Base-by-base conservation (phyloP, 2,113 vertebrate genomes). In the Casuarius casuarius region DNA sequence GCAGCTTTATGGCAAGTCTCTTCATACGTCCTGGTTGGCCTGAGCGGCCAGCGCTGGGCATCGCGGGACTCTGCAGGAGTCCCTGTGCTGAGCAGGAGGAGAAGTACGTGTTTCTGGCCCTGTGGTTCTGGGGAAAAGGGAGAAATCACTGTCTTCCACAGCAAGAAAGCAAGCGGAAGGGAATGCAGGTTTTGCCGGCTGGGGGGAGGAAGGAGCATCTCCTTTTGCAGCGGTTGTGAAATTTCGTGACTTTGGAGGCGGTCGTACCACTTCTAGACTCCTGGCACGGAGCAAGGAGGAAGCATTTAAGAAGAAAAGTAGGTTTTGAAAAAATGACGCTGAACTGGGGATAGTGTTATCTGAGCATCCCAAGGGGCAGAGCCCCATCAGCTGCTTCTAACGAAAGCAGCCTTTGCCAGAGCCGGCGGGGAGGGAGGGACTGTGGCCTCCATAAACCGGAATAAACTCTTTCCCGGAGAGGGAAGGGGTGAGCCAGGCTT, bases 41-140 rank as follows among this genome's bases (percentile, higher is more conserved):
- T 26, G 21, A 3, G 19, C 4, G 40, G 18, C 1, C 26, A 44
- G 33, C 21, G 38, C 28, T 0, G 0, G 29, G 35, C 3, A 6
- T 38, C 40, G 9, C 0, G 0, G 13, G 18, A 11, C 44, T 86
- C 71, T 35, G 13, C 1, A 4, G 22, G 18, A 20, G 62, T 44
- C 63, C 38, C 38, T 68, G 75, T 40, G 2, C 8, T 10, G 10
- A 29, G 7, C 12, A 21, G 26, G 16, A 46, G 1, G 12, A 73
- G 52, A 73, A 92, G 26, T 9, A 2, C 0, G 2, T 5, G 58
- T 73, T 87, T 89, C 44, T 44, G 52, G 25, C 12, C 35, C 0
- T 4, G 40, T 12, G 17, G 10, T 52, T 26, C 8, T 31, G 51
- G 40, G 20, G 1, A 0, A 63, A 87, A 71, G 10, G 33, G 25